Percentiles rank a stretch among this genome's conserved stretches.
These are phyloP conservation scores for Lithobates pipiens DNA, from an alignment of 2,797 vertebrate genomes.

Conservation along the genomic window DNA sequence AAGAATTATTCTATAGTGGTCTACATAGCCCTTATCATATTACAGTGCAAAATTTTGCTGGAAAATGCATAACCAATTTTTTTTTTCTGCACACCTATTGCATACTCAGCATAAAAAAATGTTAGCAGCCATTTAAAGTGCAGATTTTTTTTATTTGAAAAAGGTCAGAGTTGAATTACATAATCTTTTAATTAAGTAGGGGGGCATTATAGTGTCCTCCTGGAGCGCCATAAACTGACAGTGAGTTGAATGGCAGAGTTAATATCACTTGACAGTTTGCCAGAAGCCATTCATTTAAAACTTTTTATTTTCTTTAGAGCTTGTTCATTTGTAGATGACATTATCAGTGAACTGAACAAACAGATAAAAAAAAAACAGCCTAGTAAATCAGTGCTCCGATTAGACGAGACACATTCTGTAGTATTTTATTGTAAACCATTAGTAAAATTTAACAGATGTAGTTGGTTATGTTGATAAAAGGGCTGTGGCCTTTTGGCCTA, in stretches of 20 bases:
- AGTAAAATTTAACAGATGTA: too few relatives aligned
- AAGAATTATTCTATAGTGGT: not conserved
- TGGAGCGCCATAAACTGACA: slow-evolving; percentile 69
- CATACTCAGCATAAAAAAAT: not conserved
- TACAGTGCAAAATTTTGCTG: too few relatives aligned
- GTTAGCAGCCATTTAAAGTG: not conserved
- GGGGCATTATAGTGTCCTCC: slow-evolving; percentile 70
- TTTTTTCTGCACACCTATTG: not conserved
- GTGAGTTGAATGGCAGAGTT: slow-evolving; percentile 69
- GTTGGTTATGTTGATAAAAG: too few relatives aligned
- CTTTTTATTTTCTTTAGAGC: slow-evolving; percentile 64
- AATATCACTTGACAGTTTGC: slow-evolving; percentile 75
- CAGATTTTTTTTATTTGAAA: slow-evolving; percentile 48
- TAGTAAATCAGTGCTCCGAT: too few relatives aligned
- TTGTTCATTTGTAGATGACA: slow-evolving; percentile 72
- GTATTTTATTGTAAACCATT: too few relatives aligned
- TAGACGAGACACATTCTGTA: too few relatives aligned
- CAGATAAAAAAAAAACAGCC: too few relatives aligned
- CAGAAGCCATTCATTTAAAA: slow-evolving; percentile 73
- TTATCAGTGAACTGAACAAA: slow-evolving; percentile 66
- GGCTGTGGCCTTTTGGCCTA: too few relatives aligned
- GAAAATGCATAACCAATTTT: not conserved
- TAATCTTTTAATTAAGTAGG: slow-evolving; percentile 70
- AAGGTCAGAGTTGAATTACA: slow-evolving; percentile 70
- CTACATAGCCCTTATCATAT: too few relatives aligned